Base-by-base conservation (phyloP, 2,888 invertebrate genomes). In the Prenolepis imparis region DNA sequence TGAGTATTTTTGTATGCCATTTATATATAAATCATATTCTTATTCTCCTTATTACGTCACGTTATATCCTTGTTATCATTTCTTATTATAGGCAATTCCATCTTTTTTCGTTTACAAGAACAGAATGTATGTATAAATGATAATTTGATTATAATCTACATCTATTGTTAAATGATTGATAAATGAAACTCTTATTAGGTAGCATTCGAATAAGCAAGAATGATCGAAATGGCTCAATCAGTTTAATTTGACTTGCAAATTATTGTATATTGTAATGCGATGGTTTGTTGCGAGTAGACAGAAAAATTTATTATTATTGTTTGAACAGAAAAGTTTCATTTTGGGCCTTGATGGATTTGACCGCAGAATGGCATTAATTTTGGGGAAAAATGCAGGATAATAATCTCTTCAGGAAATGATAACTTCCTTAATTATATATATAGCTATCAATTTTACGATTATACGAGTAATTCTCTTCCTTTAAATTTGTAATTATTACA, bases 11-110 rank as follows among this genome's bases (percentile, higher is more conserved):
- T 44, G 21, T 3, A 55, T 18, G 8, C 21, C 32, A 57, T 78
- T 72, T 59, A 72, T 72, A 72, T 44, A 72, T 72, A 72, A 78
- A 59, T 67, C 12, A 15, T 8, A 15, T 8, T 6, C 12, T 18
- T 24, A 32, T 72, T 8, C 11, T 8, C 3, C 12, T 18, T 24
- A 32, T 72, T 57, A 32, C 48, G 48, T 52, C 48, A 52, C 8
- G 18, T n/a, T 32, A 9, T 18, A 52, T 1, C 24, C 5, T n/a
- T n/a, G 18, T 18, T 48, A 52, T 52, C 18, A 48, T 48, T 48
- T 6, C n/a, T 52, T n/a, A 52, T n/a, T 6, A n/a, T 1, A 8
- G n/a, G 24, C 63, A 24, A 0, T 44, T 48, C 2, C 21, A n/a
- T 18, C 24, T 3, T n/a, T 24, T 12, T 9, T 5, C 15, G 4